A percentile compares a stretch with the other conserved stretches of the same genome.
Evolutionary conservation across 2,888 invertebrate genomes (phyloP).

Genomic region (Troilus luridus): DNA sequence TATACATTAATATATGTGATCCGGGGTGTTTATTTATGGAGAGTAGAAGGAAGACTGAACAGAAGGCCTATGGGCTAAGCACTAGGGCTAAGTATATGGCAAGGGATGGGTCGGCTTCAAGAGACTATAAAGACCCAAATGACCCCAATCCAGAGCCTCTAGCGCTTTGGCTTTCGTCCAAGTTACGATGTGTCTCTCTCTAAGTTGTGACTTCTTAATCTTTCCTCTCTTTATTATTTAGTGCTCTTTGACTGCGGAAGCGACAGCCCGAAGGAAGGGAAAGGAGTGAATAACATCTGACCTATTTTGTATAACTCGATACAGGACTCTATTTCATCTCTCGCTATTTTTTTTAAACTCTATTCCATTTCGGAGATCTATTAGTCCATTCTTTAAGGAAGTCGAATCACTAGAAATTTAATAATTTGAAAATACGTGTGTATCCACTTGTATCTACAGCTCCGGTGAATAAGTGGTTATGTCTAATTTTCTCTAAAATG

Average conservation of each 20-base stretch:
- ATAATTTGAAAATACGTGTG: not conserved
- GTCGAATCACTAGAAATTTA: not conserved
- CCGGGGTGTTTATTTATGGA: not conserved
- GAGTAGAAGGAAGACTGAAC: not conserved
- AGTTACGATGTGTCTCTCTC: not conserved
- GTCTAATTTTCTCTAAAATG: too few relatives aligned
- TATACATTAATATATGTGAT: not conserved
- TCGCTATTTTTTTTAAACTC: not conserved
- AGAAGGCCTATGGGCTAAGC: not conserved
- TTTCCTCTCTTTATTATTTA: slow-evolving; percentile 41
- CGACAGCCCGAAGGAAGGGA: not conserved
- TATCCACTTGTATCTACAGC: too few relatives aligned
- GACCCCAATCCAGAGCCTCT: not conserved
- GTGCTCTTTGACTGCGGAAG: slow-evolving; percentile 18
- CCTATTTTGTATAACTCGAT: slow-evolving; percentile 36
- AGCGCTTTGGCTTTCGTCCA: not conserved
- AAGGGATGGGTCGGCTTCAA: not conserved
- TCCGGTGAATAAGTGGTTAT: too few relatives aligned
- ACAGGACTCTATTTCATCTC: slow-evolving; percentile 15
- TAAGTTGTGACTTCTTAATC: slow-evolving; percentile 26
- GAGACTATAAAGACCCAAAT: slow-evolving; percentile 33
- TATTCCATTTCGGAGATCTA: not conserved
- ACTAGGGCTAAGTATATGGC: not conserved
- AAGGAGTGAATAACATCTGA: not conserved
- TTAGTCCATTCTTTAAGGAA: not conserved